Conservation (phyloP, 2,888 invertebrate genomes). For the Nezara viridula region DNA sequence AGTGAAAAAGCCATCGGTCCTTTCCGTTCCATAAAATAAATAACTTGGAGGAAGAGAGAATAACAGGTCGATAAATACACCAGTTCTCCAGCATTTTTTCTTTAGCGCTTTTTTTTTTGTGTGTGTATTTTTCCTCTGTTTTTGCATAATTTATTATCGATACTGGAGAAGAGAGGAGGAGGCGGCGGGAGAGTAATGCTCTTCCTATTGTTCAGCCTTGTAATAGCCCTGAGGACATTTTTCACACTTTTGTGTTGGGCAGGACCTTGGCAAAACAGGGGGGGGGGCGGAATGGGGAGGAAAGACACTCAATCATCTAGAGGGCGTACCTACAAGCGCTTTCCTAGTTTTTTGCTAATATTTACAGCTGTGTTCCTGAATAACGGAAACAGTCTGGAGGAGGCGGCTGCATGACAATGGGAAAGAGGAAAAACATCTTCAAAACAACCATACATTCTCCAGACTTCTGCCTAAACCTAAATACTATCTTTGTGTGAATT, state of each 20-base stretch:
- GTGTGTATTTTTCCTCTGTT: background rate
- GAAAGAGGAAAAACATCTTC: background rate
- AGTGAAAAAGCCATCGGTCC: constrained; percentile 25
- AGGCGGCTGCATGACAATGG: constrained; percentile 21
- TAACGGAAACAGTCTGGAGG: constrained; percentile 35
- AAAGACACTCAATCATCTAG: background rate
- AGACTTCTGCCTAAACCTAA: background rate
- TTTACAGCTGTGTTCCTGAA: constrained; percentile 27
- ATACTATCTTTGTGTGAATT: background rate
- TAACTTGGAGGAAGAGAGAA: constrained; percentile 42
- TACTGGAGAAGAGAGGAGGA: constrained; percentile 10
- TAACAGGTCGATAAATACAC: constrained; percentile 56
- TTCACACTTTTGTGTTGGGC: constrained; percentile 38
- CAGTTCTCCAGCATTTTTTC: constrained; percentile 3
- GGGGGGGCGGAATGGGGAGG: background rate
- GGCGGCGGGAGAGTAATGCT: constrained; percentile 24
- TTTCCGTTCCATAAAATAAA: constrained; percentile 55
- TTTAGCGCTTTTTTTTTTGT: constrained; percentile 1
- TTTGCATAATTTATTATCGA: constrained; percentile 53
- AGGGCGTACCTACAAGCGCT: background rate
- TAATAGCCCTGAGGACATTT: constrained; percentile 39
- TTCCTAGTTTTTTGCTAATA: constrained; percentile 9
- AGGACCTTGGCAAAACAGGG: constrained; percentile 33
- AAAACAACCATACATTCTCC: background rate
- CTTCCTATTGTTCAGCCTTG: constrained; percentile 45